Percentiles rank a stretch among this genome's conserved stretches.
Conservation (phyloP, 92 coral and sea anemone species). For the Epizoanthus ramosus region DNA sequence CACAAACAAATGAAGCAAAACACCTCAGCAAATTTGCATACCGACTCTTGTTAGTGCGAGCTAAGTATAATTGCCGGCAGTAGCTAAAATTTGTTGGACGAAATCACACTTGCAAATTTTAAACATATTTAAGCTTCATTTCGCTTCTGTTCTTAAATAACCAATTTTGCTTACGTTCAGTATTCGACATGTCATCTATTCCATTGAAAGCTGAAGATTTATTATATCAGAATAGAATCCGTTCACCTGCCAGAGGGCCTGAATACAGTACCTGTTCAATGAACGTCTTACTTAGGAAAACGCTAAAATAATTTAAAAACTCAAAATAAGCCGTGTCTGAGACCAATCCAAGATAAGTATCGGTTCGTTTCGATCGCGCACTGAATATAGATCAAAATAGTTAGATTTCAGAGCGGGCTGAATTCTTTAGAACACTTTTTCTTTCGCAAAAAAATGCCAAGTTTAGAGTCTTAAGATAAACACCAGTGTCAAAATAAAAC, state of each 20-base stretch:
- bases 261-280: slow-evolving; percentile 33
- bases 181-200: background rate
- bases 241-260: slow-evolving; percentile 35
- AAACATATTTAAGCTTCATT: background rate
- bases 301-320: background rate
- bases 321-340: background rate
- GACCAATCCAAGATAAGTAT: background rate
- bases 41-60: background rate
- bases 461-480: background rate
- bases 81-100: background rate
- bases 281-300: background rate
- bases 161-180: background rate
- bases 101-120: slow-evolving; percentile 14
- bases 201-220: slow-evolving; percentile 10
- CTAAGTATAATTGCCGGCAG: slow-evolving; percentile 17
- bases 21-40: slow-evolving; percentile 32
- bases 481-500: slow-evolving; percentile 18
- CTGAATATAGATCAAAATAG: background rate
- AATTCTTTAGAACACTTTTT: background rate
- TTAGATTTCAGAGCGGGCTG: background rate
- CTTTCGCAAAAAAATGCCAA: background rate
- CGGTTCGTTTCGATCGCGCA: background rate
- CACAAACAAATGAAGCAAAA: slow-evolving; percentile 32
- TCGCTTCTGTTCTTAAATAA: background rate
- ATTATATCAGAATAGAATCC: slow-evolving; percentile 2